Evolutionary conservation across 2,113 vertebrate genomes (phyloP), one percentile per base, ranked within the genome.

Genomic region (Malurus melanocephalus): DNA sequence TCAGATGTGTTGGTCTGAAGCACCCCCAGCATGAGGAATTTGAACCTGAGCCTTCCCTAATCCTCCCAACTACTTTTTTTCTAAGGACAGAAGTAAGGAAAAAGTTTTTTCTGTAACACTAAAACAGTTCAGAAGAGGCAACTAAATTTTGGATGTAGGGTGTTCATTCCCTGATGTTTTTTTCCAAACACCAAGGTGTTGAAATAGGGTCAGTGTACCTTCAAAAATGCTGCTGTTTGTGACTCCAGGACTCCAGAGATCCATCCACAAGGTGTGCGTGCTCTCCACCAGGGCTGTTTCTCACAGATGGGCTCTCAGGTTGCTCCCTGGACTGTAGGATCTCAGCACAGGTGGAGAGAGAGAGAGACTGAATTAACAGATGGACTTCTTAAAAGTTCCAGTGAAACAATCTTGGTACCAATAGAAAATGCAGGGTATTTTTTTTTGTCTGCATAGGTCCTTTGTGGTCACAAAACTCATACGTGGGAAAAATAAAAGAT

Each of bases 101-200:
- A 38, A 38, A 13, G 3, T 4, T 88, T 88, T 69, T 77, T n/a
- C 30, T 73, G 7, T 16, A 32, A 10, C 11, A 32, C 3, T 6
- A 1, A 69, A 66, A 28, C 27, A 42, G 9, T 26, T 66, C 19
- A 48, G n/a, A 61, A 15, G 13, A 7, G 21, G 3, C 28, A 77
- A 0, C 26, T 40, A 13, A 85, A 78, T 28, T 42, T 77, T 21
- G 28, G 32, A 16, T 4, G 1, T 3, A 16, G 24, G 12, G 2
- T n/a, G 19, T 40, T 24, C 0, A 1, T 35, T 76, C 6, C 18
- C 21, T 7, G 48, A n/a, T 14, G 13, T 2, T 10, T 61, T 71
- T 74, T 16, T 42, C 55, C 32, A 23, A 35, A 8, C 0, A 9
- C 7, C 16, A 57, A 9, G 3, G 4, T 38, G 5, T 35, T 52